A percentile compares a stretch with the other conserved stretches of the same genome.
phyloP scores from a whole-genome alignment of 2,888 invertebrate genomes.

The Zygaena filipendulae region DNA sequence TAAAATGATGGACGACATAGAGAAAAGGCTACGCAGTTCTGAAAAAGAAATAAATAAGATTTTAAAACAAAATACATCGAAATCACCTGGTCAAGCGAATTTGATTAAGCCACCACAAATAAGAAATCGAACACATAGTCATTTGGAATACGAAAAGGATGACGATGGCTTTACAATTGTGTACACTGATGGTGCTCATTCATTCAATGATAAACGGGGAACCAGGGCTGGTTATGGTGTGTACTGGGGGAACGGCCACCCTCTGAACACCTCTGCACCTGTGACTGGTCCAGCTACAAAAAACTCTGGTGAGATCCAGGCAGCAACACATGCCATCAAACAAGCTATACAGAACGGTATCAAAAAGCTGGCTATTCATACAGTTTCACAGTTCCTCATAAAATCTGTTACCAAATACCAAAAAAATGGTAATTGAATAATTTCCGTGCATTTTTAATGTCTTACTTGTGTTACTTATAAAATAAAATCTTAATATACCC shows the following conservation, averaged over 20 bases:
- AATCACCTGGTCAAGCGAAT: conserved; percentile 25
- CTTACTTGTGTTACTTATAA: conserved; percentile 2
- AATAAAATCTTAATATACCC: too few relatives aligned
- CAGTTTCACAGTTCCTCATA: conserved; percentile 93
- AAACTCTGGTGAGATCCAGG: conserved; percentile 96
- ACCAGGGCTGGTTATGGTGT: conserved; percentile 93
- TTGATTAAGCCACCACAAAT: conserved; percentile 39
- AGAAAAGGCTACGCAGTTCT: conserved; percentile 43
- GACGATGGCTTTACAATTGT: conserved; percentile 64
- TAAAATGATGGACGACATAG: conserved; percentile 57
- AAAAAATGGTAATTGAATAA: conserved; percentile 42
- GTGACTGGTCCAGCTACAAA: conserved; percentile 89
- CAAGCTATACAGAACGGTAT: conserved; percentile 75
- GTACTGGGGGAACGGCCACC: conserved; percentile 85
- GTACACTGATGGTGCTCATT: conserved; percentile 95
- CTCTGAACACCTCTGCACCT: conserved; percentile 81
- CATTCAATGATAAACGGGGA: conserved; percentile 78
- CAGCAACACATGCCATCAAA: conserved; percentile 80
- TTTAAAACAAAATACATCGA: conserved; percentile 27
- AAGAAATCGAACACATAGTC: conserved; percentile 21
- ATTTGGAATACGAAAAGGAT: conserved; percentile 45
- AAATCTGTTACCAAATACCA: conserved; percentile 83
- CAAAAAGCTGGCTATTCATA: conserved; percentile 79
- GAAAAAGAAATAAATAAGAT: conserved; percentile 48
- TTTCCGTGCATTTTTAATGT: not conserved